phyloP scores from a whole-genome alignment of 2,113 vertebrate genomes.

The Myotis yumanensis region DNA sequence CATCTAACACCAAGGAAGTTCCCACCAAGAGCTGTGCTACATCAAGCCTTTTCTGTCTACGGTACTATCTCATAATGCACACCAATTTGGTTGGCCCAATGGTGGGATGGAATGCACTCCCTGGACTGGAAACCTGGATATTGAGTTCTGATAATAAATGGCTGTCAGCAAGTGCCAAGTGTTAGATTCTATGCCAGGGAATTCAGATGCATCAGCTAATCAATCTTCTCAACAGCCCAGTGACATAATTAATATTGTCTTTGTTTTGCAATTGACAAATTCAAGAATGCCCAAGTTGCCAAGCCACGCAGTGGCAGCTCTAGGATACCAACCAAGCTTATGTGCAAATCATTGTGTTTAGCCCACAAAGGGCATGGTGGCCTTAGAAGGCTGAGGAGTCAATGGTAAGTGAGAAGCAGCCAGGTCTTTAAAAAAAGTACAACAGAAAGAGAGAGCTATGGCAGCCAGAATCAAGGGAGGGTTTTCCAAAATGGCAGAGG shows the following conservation, averaged over 20 bases:
- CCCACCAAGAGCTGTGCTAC: too few species aligned
- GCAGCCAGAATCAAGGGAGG: too few species aligned
- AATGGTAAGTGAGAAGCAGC: background rate
- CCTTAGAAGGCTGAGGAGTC: background rate
- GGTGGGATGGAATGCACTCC: background rate
- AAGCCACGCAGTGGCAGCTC: background rate
- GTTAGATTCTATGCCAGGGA: background rate
- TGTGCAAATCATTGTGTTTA: background rate
- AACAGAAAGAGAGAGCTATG: background rate
- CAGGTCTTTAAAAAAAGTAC: background rate
- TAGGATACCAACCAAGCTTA: background rate
- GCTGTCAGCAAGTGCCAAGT: background rate
- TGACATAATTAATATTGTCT: background rate
- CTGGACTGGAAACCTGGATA: background rate
- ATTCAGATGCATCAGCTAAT: background rate
- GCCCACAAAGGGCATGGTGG: background rate
- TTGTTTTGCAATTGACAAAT: background rate
- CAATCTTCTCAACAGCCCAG: background rate
- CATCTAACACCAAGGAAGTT: background rate
- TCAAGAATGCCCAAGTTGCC: background rate
- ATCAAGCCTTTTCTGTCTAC: background rate
- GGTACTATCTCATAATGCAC: background rate
- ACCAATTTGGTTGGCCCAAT: background rate
- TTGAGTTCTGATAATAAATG: background rate
- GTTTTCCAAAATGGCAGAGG: background rate